phyloP scores from a whole-genome alignment of 2,113 vertebrate species.

The Muntiacus reevesi region DNA sequence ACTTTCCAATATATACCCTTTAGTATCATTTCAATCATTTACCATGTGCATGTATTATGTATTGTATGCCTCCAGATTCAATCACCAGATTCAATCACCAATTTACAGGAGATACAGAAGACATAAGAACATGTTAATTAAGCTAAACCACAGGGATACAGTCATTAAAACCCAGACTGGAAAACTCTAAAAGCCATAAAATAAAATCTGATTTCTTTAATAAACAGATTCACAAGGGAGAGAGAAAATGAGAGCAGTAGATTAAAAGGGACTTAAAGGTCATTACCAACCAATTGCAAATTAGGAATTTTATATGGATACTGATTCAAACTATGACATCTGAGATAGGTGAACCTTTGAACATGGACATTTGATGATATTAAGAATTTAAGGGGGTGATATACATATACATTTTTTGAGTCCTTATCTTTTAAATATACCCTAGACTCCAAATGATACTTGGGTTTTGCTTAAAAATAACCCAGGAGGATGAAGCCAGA shows the following conservation, averaged over 20 bases:
- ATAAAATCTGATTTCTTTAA: background rate
- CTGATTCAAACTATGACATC: background rate
- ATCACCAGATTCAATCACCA: background rate
- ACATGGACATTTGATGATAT: background rate
- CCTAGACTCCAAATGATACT: background rate
- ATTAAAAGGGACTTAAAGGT: background rate
- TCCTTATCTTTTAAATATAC: background rate
- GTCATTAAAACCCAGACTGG: background rate
- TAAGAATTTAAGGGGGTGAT: background rate
- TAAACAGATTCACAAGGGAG: background rate
- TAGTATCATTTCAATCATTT: background rate
- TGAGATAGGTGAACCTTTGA: background rate
- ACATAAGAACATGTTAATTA: background rate
- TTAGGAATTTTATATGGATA: background rate
- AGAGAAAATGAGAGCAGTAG: background rate
- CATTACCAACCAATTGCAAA: background rate
- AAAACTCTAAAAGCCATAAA: background rate
- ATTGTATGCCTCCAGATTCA: background rate
- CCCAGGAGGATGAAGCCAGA: background rate
- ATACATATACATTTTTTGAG: background rate
- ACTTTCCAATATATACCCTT: background rate
- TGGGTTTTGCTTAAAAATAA: background rate
- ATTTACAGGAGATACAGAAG: background rate
- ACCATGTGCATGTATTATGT: background rate
- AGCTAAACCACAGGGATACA: background rate